Evolutionary conservation across 2,888 invertebrate species (phyloP).

Genomic region (Spilarctia lutea): DNA sequence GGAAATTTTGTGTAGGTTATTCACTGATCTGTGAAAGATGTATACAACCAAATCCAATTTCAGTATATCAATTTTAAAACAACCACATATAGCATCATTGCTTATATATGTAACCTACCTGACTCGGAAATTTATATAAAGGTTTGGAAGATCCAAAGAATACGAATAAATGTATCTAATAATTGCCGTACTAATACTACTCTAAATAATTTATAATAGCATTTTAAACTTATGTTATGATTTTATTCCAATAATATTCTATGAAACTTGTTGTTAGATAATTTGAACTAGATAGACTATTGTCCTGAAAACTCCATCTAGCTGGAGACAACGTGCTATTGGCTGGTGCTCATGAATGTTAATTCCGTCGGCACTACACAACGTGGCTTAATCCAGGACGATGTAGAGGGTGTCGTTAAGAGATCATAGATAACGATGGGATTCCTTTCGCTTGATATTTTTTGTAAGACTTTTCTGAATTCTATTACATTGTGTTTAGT

Average conservation of each 20-base stretch:
- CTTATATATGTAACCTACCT: too few relatives aligned
- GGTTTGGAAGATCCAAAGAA: too few relatives aligned
- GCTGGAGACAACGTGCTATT: constrained; percentile 36
- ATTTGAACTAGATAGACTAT: constrained; percentile 23
- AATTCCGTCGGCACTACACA: constrained; percentile 53
- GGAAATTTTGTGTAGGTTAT: too few relatives aligned
- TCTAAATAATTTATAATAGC: not conserved
- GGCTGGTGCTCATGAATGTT: constrained; percentile 65
- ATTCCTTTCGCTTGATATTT: constrained; percentile 19
- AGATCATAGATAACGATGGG: constrained; percentile 37
- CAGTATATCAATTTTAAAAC: too few relatives aligned
- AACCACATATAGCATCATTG: too few relatives aligned
- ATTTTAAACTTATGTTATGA: not conserved
- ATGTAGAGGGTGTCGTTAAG: constrained; percentile 38
- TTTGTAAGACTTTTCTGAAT: constrained; percentile 17
- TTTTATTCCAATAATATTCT: not conserved
- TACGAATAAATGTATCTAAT: too few relatives aligned
- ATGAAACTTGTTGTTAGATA: not conserved
- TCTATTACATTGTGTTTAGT: not conserved
- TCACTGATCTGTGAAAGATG: too few relatives aligned
- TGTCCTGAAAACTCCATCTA: constrained; percentile 22
- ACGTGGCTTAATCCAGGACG: constrained; percentile 54
- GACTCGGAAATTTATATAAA: too few relatives aligned
- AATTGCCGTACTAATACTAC: too few relatives aligned
- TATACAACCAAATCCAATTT: too few relatives aligned